Evolutionary conservation across 2,888 invertebrate genomes (phyloP).

Genomic region (Rhorus exstirpatorius): DNA sequence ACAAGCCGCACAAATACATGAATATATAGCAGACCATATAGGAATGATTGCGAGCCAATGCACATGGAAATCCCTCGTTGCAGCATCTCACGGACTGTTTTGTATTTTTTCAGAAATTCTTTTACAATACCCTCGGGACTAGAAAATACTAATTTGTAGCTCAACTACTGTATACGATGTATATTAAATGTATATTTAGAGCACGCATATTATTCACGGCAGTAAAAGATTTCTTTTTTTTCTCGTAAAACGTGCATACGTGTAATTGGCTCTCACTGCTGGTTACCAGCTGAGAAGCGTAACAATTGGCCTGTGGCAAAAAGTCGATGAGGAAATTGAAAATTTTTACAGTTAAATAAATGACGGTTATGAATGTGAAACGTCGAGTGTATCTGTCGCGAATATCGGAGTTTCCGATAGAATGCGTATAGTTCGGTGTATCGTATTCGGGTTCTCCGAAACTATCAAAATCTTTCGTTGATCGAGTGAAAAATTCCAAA

Average conservation of each 20-base stretch:
- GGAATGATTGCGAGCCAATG: conserved; percentile 31
- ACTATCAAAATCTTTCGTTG: too few relatives aligned
- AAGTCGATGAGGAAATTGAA: conserved; percentile 19
- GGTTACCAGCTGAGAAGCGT: conserved; percentile 6
- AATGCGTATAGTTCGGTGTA: neutral
- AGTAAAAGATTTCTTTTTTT: conserved; percentile 1
- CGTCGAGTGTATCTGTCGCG: neutral
- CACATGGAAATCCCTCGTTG: conserved; percentile 44
- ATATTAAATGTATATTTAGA: conserved; percentile 6
- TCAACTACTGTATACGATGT: conserved; percentile 12
- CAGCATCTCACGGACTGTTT: conserved; percentile 48
- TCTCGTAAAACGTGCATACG: conserved; percentile 10
- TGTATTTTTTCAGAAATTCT: conserved; percentile 59
- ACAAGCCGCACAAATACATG: conserved; percentile 42
- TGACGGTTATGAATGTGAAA: conserved; percentile 12
- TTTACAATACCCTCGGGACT: conserved; percentile 40
- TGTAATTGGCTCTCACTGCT: conserved; percentile 27
- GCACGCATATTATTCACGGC: conserved; percentile 19
- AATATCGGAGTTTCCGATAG: too few relatives aligned
- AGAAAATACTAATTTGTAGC: conserved; percentile 48
- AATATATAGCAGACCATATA: neutral
- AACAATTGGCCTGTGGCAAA: conserved; percentile 10
- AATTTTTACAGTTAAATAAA: neutral
- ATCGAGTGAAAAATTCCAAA: too few relatives aligned
- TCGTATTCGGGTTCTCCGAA: too few relatives aligned